These are phyloP conservation scores for Drosophila tripunctata DNA, from an alignment of 2,888 invertebrate species.

Conservation along the genomic window DNA sequence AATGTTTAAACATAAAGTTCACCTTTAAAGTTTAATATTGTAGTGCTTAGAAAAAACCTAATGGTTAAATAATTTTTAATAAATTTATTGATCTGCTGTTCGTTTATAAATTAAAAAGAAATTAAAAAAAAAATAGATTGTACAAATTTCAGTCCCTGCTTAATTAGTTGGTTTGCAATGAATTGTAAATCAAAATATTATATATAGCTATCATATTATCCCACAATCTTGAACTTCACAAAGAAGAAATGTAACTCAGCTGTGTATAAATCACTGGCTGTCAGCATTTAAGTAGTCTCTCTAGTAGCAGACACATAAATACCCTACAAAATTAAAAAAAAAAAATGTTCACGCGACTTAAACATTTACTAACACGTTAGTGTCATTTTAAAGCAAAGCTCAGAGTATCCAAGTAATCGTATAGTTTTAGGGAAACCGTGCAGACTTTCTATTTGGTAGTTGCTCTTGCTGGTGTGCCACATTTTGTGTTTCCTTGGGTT, in stretches of 20 bases:
- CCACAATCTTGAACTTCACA: neutral
- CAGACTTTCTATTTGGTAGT: constrained; percentile 15
- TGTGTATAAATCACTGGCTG: neutral
- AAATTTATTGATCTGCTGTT: too few species aligned
- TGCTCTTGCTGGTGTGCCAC: constrained; percentile 16
- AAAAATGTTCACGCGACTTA: too few species aligned
- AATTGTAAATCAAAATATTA: neutral
- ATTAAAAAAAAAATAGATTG: too few species aligned
- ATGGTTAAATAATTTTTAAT: too few species aligned
- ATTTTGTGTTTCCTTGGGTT: constrained; percentile 29
- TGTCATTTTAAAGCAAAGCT: neutral
- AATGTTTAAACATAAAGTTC: too few species aligned
- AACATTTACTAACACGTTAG: neutral
- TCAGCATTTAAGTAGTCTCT: neutral
- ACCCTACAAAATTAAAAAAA: too few species aligned
- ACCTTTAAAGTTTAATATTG: too few species aligned
- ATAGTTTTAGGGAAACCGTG: neutral
- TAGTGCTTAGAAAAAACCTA: too few species aligned
- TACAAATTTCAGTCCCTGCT: neutral
- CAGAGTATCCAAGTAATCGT: neutral
- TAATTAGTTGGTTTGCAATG: neutral
- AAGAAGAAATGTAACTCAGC: neutral
- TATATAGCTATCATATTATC: neutral
- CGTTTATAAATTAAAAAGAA: too few species aligned
- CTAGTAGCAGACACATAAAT: neutral